phyloP scores from a whole-genome alignment of 2,888 invertebrate genomes.

The Drosophila flavopinicola region DNA sequence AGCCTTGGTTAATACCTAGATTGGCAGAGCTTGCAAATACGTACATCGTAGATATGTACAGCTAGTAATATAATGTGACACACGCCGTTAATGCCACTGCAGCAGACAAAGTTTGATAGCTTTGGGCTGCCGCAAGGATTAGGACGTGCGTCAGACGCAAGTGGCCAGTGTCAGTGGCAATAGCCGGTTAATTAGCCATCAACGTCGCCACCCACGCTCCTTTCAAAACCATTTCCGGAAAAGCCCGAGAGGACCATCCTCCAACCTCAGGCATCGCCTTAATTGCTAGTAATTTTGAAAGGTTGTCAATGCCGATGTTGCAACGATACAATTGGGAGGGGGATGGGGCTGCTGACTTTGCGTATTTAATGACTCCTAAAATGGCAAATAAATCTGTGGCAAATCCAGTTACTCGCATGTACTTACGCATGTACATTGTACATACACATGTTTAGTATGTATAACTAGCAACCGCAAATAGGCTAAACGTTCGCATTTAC shows the following conservation, averaged over 20 bases:
- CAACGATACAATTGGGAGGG: not conserved
- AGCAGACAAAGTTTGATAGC: conserved; percentile 44
- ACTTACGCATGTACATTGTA: not conserved
- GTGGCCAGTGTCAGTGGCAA: conserved; percentile 15
- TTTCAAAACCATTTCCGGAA: conserved; percentile 29
- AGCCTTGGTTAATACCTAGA: conserved; percentile 43
- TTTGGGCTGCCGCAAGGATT: conserved; percentile 21
- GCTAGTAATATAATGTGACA: conserved; percentile 9
- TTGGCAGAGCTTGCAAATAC: conserved; percentile 17
- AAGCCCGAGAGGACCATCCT: not conserved
- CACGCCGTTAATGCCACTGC: conserved; percentile 5
- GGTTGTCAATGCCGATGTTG: conserved; percentile 15
- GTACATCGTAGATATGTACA: conserved; percentile 4
- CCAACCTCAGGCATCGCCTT: conserved; percentile 25
- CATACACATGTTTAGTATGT: not conserved
- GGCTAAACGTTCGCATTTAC: conserved; percentile 1
- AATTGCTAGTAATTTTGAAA: conserved; percentile 44
- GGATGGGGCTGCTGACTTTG: conserved; percentile 8
- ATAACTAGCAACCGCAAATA: conserved; percentile 33
- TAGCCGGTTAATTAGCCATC: conserved; percentile 43
- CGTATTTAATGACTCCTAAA: conserved; percentile 52
- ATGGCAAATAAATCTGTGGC: conserved; percentile 49
- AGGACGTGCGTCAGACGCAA: conserved; percentile 8
- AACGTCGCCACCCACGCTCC: conserved; percentile 1
- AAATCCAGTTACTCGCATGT: conserved; percentile 9